Base-by-base conservation (phyloP, 2,113 vertebrate genomes). In the Ceyx margarethae region DNA sequence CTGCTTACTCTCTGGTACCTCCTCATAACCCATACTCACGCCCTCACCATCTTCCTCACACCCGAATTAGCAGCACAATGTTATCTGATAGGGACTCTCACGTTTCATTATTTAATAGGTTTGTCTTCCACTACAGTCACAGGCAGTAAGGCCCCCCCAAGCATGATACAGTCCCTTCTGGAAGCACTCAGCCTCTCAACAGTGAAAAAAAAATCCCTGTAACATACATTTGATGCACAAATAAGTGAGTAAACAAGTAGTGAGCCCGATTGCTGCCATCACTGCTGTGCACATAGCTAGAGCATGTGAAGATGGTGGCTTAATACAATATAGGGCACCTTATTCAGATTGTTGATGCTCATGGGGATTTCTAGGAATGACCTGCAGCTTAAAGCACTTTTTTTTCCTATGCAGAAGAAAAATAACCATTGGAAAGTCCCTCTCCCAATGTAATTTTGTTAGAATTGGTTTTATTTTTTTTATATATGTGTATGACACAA, bases 61-160 rank as follows among this genome's bases (percentile, higher is more conserved):
- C 92, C 37, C 33, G 0, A 96, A 94, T 96, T 96, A 95, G 96
- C 91, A 92, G 75, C 75, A 53, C 48, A 13, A 40, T 0, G 87
- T 81, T 91, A 96, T 48, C 85, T 77, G 93, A 95, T 91, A 91
- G 81, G 81, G 68, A 64, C 85, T 96, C 94, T 93, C 92, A 33
- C 4, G 1, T 95, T 93, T 95, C 96, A 85, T 60, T 87, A 43
- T 58, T 91, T 85, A 92, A 77, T 42, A 67, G 88, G 25, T 88
- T 91, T 91, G 85, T 67, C 61, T 33, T 96, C 73, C 61, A 67
- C 76, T 81, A 68, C 42, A 75, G 72, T n/a, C 45, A 56, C 40
- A 33, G 21, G 57, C 75, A 68, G 25, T 7, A 80, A 45, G 37
- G 46, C 22, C 45, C 51, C n/a, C 40, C 16, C 6, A 51, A n/a